Percentiles rank a stretch among this genome's conserved stretches.
Evolutionary conservation across 2,113 vertebrate species (phyloP).

Genomic region (Ptilorrhoa leucosticta): DNA sequence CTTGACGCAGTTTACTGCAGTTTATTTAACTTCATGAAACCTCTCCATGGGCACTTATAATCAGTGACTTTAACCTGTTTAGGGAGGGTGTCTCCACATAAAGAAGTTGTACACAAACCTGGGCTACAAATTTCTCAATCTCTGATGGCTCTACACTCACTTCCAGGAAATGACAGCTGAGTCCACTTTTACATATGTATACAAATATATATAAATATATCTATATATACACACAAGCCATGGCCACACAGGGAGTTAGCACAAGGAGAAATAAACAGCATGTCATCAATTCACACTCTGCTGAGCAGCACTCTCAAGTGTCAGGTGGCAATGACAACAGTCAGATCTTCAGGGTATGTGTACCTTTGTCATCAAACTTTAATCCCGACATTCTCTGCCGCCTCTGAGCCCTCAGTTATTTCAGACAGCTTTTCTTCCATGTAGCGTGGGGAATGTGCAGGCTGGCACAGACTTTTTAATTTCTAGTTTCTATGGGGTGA

Average conservation of each 20-base stretch:
- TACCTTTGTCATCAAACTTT: neutral
- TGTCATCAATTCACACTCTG: neutral
- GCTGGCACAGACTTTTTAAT: neutral
- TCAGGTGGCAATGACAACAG: neutral
- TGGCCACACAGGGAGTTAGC: neutral
- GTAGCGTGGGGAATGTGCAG: neutral
- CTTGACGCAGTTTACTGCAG: neutral
- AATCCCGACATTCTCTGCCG: neutral
- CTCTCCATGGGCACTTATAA: neutral
- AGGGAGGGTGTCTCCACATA: neutral
- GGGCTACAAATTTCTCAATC: neutral
- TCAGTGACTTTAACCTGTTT: neutral
- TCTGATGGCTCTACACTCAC: neutral
- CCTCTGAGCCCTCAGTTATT: neutral
- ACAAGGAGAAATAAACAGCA: neutral
- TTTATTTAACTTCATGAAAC: neutral
- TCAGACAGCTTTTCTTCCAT: neutral
- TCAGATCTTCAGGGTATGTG: neutral
- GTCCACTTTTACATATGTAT: neutral
- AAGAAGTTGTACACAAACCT: neutral
- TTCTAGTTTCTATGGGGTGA: neutral
- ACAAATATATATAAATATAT: neutral
- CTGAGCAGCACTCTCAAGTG: neutral
- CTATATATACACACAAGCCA: neutral
- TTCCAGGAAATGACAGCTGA: neutral